Percentiles rank a stretch among this genome's conserved stretches.
Conservation (phyloP, 1,140 invertebrate genomes). For the Aphelenchoides besseyi region DNA sequence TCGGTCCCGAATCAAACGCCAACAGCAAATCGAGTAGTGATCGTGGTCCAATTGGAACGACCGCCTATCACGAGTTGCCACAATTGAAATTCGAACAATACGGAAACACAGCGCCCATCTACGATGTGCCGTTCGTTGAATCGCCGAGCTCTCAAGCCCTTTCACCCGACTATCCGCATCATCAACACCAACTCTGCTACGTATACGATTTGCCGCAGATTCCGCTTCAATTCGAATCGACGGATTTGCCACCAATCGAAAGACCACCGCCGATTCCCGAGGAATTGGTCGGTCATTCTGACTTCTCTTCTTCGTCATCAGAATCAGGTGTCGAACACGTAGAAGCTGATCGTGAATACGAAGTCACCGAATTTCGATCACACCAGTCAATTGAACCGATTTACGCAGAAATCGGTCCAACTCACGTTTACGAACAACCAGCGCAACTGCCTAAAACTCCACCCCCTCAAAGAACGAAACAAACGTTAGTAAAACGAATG, state of each 20-base stretch:
- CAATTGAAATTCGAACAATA: not conserved
- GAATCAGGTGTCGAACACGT: no score
- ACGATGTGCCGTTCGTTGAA: not conserved
- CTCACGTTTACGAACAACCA: no score
- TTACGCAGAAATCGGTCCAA: slow-evolving; percentile 6
- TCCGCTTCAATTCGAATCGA: not conserved
- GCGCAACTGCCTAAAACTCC: not conserved
- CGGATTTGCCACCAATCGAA: not conserved
- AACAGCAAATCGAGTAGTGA: slow-evolving; percentile 1
- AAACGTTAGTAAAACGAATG: no score
- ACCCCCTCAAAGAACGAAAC: no score
- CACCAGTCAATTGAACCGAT: no score
- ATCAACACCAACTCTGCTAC: no score
- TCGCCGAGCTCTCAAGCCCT: slow-evolving; percentile 18
- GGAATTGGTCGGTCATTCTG: no score
- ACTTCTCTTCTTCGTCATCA: no score
- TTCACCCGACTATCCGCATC: slow-evolving; percentile 7
- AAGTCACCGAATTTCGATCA: no score
- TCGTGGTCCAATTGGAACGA: not conserved
- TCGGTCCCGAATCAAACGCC: slow-evolving; percentile 6
- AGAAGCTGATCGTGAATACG: no score
- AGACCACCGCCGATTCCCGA: no score
- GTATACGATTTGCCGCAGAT: not conserved
- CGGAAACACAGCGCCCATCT: not conserved
- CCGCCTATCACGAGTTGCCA: slow-evolving; percentile 3